phyloP scores from a whole-genome alignment of 2,113 vertebrate species.

The Sclerurus mexicanus region DNA sequence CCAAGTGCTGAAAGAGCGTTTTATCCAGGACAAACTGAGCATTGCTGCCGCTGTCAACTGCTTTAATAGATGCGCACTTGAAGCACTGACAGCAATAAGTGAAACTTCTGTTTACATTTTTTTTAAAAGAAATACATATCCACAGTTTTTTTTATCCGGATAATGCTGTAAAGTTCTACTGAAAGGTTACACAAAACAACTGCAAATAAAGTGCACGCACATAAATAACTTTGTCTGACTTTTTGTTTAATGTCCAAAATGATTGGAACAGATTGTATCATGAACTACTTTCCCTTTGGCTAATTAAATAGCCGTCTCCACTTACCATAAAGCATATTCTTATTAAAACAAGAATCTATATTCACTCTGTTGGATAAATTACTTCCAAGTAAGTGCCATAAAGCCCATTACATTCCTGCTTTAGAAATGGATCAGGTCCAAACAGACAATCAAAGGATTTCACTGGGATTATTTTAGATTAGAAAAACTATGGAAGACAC shows the following conservation, averaged over 20 bases:
- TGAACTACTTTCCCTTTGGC: slow-evolving; percentile 83
- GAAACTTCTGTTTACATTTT: slow-evolving; percentile 57
- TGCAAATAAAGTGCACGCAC: slow-evolving; percentile 74
- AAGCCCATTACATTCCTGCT: slow-evolving; percentile 92
- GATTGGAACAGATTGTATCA: slow-evolving; percentile 85
- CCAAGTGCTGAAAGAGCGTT: background rate
- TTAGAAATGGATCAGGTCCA: slow-evolving; percentile 93
- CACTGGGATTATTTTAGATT: slow-evolving; percentile 96
- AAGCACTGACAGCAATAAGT: slow-evolving; percentile 56
- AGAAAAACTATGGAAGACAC: slow-evolving; percentile 87
- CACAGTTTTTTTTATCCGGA: slow-evolving; percentile 36
- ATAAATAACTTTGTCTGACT: slow-evolving; percentile 81
- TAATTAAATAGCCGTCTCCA: slow-evolving; percentile 93
- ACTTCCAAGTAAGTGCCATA: slow-evolving; percentile 92
- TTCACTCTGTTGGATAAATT: slow-evolving; percentile 90
- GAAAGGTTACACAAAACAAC: slow-evolving; percentile 73
- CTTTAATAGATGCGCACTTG: slow-evolving; percentile 29
- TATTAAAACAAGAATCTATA: slow-evolving; percentile 94
- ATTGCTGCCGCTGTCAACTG: slow-evolving; percentile 38
- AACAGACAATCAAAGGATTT: slow-evolving; percentile 99
- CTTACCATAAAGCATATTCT: slow-evolving; percentile 91
- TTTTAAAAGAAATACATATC: slow-evolving; percentile 51
- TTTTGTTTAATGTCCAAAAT: slow-evolving; percentile 83
- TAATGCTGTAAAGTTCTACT: slow-evolving; percentile 66
- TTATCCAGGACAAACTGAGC: slow-evolving; percentile 55